Evolutionary conservation across 2,113 vertebrate species (phyloP).

Genomic region (Caracal caracal): DNA sequence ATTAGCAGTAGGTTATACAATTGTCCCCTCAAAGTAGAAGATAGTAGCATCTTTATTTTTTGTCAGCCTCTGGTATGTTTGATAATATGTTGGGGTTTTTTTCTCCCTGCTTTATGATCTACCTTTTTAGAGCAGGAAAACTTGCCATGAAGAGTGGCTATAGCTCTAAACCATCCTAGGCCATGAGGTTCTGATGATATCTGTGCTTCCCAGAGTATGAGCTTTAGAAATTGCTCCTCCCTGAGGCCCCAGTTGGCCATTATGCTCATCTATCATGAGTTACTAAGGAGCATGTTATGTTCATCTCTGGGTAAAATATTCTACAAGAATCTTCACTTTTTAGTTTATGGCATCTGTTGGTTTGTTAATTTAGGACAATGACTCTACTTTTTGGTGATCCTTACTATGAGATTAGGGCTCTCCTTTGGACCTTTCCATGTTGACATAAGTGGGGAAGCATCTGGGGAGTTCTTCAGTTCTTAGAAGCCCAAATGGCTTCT

Average conservation of each 20-base stretch:
- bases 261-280: not conserved
- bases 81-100: not conserved
- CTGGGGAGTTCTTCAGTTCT: not conserved
- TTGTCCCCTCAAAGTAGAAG: not conserved
- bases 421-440: not conserved
- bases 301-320: not conserved
- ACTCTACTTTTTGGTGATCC: not conserved
- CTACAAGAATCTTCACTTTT: not conserved
- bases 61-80: not conserved
- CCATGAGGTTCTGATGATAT: not conserved
- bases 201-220: not conserved
- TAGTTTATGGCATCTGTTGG: not conserved
- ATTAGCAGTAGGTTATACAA: not conserved
- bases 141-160: not conserved
- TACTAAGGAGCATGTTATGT: not conserved
- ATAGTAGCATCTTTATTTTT: not conserved
- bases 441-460: not conserved
- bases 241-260: not conserved
- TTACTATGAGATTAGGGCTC: not conserved
- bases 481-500: not conserved
- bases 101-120: not conserved
- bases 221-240: constrained; percentile 18
- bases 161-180: not conserved
- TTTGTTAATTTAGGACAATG: not conserved
- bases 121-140: not conserved